Conservation (phyloP, 2,888 invertebrate species). For the Anarsia innoxiella region DNA sequence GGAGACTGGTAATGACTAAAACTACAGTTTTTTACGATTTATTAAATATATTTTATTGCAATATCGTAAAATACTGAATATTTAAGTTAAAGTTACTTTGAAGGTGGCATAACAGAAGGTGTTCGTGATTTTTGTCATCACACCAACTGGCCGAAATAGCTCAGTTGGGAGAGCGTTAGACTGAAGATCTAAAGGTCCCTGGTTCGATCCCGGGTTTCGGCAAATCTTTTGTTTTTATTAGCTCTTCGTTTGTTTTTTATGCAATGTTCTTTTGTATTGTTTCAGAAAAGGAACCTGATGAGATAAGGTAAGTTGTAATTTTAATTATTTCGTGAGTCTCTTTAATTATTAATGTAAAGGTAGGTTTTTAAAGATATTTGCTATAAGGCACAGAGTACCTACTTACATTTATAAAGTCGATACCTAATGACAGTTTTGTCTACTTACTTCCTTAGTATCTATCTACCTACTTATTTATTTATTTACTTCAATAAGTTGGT, state of each 20-base stretch:
- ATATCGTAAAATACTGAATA: neutral
- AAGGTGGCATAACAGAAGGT: slow-evolving; percentile 5
- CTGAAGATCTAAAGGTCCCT: slow-evolving; percentile 83
- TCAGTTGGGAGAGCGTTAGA: slow-evolving; percentile 80
- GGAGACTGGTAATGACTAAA: no score
- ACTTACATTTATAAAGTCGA: no score
- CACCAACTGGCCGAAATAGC: slow-evolving; percentile 72
- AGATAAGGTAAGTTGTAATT: slow-evolving; percentile 31
- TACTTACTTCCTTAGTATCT: no score
- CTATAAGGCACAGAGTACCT: no score
- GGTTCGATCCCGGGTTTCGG: slow-evolving; percentile 83
- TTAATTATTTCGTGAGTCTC: no score
- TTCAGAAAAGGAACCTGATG: slow-evolving; percentile 30
- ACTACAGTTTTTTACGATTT: no score
- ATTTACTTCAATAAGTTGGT: no score
- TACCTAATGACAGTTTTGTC: no score
- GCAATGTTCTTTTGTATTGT: slow-evolving; percentile 21
- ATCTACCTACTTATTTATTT: no score
- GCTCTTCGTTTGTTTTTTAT: neutral
- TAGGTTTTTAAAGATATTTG: neutral
- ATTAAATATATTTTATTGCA: no score
- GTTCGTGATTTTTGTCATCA: slow-evolving; percentile 17
- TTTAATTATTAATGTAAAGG: no score
- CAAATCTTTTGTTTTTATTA: slow-evolving; percentile 39
- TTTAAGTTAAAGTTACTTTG: neutral